Evolutionary conservation across 2,797 vertebrate species (phyloP), one percentile per base, ranked within the genome.

Genomic region (Eupleurogrammus muticus): DNA sequence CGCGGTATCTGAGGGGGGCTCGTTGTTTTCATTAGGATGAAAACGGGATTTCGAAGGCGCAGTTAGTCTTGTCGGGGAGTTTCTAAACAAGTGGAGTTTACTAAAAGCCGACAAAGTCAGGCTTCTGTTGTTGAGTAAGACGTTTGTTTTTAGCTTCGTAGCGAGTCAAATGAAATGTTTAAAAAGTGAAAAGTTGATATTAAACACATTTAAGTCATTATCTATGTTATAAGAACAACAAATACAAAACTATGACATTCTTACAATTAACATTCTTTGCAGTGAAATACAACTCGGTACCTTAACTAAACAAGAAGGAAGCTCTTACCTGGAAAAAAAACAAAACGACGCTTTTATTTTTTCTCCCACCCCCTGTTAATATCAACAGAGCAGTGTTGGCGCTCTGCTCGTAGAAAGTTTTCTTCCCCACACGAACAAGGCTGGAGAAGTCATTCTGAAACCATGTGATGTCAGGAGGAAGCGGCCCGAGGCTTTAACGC

Each of bases 401-500:
- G 16, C 70, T 70, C 72, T 34, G 47, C 54, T 58, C 83, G 79
- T 70, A 73, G 74, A 65, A 89, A 80, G 81, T 87, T 79, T 84
- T 74, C n/a, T n/a, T 80, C 67, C 71, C 81, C 79, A 77, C 78
- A 70, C n/a, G 73, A 87, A 40, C 75, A 89, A 63, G 23, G 84
- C 68, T 40, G 48, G 49, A 77, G 48, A 84, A 92, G 91, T 93
- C 91, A 91, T 81, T 90, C 87, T 85, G 88, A 53, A 86, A 83
- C 85, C 92, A 94, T 92, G 93, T 93, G 93, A 94, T 91, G 90
- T 87, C 91, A 92, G 85, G 92, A 87, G 91, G 91, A 85, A 84
- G 86, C 64, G 1, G 90, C 88, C 83, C 3, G 34, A 66, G 89
- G 90, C 85, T 77, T 69, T 82, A 53, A 52, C 82, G 58, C 34